Percentiles rank a stretch among this genome's conserved stretches.
Conservation (phyloP, 2,113 vertebrate species). For the Eudyptes chrysolophus region DNA sequence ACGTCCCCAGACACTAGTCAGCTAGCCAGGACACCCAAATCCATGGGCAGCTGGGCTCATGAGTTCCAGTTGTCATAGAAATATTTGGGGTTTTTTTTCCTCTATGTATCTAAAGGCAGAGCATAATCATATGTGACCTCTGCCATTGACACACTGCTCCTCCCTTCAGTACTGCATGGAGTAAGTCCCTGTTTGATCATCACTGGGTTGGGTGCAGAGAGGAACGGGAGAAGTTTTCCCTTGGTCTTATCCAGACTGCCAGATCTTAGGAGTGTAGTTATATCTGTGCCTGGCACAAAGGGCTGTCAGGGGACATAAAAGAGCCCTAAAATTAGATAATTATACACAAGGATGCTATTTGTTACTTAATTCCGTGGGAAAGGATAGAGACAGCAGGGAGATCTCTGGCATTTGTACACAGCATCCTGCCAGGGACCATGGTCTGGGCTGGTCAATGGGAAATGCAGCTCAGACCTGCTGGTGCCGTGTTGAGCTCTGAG, state of each 20-base stretch:
- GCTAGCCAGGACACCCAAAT: neutral
- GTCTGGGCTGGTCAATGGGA: neutral
- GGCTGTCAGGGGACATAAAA: neutral
- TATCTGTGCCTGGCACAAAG: neutral
- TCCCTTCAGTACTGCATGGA: neutral
- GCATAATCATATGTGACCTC: neutral
- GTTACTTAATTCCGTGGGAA: neutral
- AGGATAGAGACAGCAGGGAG: neutral
- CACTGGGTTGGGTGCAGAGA: neutral
- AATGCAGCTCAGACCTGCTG: neutral
- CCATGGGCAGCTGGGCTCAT: neutral
- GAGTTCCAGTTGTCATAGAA: neutral
- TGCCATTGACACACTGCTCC: neutral
- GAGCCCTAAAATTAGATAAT: slow-evolving; percentile 14
- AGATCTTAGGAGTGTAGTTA: neutral
- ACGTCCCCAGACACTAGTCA: neutral
- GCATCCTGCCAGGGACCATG: neutral
- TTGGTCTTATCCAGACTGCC: neutral
- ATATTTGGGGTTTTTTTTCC: neutral
- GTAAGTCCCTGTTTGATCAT: neutral
- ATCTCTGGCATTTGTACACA: slow-evolving; percentile 11
- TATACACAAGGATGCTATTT: slow-evolving; percentile 6
- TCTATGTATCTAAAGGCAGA: neutral
- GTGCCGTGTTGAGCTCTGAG: neutral
- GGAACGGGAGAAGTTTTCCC: neutral